A percentile compares a stretch with the other conserved stretches of the same genome.
Conservation (phyloP, 1,140 invertebrate species). For the Zophobas morio region DNA sequence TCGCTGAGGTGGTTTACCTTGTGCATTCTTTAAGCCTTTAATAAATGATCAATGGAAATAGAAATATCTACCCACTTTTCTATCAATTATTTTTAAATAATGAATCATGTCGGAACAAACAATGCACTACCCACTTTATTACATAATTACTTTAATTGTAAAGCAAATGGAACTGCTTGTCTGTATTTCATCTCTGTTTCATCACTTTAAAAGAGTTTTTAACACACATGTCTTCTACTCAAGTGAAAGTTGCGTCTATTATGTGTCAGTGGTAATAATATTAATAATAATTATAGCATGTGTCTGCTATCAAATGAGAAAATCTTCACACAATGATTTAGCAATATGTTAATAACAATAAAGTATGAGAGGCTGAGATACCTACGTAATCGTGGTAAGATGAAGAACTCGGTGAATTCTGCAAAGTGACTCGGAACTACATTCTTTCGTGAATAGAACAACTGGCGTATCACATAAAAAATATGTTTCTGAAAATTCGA, state of each 20-base stretch:
- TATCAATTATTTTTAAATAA: neutral
- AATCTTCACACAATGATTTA: constrained; percentile 17
- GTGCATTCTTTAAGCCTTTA: constrained; percentile 8
- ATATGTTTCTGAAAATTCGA: too few relatives aligned
- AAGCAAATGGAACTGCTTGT: too few relatives aligned
- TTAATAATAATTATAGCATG: constrained; percentile 27
- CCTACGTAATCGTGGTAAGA: neutral
- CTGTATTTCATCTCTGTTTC: neutral
- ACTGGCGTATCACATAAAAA: too few relatives aligned
- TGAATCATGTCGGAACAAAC: constrained; percentile 3
- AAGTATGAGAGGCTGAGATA: neutral
- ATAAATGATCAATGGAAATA: constrained; percentile 9
- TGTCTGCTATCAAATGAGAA: constrained; percentile 28
- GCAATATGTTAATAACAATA: constrained; percentile 16
- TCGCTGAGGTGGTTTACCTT: constrained; percentile 43
- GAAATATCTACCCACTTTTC: constrained; percentile 25
- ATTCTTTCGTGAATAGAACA: too few relatives aligned
- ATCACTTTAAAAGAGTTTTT: constrained; percentile 4
- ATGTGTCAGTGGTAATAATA: constrained; percentile 20
- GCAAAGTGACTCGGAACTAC: neutral
- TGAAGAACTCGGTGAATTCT: neutral
- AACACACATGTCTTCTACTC: neutral
- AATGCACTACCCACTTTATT: constrained; percentile 1
- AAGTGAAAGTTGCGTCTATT: constrained; percentile 30
- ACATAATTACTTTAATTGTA: neutral